Base-by-base conservation (phyloP, 1,140 invertebrate genomes). In the Papilio xuthus region DNA sequence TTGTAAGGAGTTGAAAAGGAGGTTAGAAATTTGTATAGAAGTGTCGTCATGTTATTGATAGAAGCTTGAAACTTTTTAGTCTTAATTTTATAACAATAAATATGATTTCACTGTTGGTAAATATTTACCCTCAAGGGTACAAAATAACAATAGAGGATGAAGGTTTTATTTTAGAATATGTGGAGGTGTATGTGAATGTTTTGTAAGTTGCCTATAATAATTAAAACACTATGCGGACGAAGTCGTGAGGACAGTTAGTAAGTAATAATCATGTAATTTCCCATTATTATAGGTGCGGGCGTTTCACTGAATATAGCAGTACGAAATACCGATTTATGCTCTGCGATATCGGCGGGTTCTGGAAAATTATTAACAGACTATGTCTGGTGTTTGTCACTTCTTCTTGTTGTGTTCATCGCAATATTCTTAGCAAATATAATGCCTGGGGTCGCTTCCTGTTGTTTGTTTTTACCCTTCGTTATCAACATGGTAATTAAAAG, bases 401-500 rank as follows among this genome's bases (percentile, higher is more conserved):
- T 91, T 8, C 13, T 88, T 0, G 83, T 90, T 7, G 73, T 84
- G 9, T 7, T 90, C 0, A 28, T 85, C 8, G 76, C 87, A 1
- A 69, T 83, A 0, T 4, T 89, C 9, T 37, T 90, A 0, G 56
- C 84, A 1, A 91, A 89, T 70, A 41, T 83, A 4, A 90, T 90
- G 83, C 79, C 84, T 28, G 83, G 86, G 12, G 82, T 87, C 0
- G 87, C 88, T 8, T 84, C 85, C 0, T 85, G 84, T 78, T 69
- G 76, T 78, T 12, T 81, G 0, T 79, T 85, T 67, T 44, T 91
- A 69, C 91, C 91, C 0, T 84, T 89, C 23, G 80, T 91, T 13
- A 28, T 90, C 4, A 86, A 84, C 80, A 81, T 89, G 83, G 91
- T 92, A 80, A 80, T 75, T 80, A 60, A n/a, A 32, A 10, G 18